Evolutionary conservation across 2,797 vertebrate genomes (phyloP).

Genomic region (Chloroceryle amazona): DNA sequence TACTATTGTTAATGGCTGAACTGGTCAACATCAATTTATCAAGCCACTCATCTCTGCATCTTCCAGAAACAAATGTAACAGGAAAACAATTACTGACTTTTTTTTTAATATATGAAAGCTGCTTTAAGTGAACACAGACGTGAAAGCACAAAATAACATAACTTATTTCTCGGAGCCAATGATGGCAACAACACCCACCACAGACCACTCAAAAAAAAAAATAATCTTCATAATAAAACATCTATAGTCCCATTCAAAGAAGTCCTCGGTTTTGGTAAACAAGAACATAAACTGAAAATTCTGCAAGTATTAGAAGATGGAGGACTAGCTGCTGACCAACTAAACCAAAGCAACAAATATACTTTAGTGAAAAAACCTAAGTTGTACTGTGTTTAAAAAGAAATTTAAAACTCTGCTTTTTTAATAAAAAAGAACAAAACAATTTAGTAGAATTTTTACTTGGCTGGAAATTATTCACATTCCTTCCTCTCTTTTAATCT

Average conservation of each 20-base stretch:
- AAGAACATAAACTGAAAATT: not conserved
- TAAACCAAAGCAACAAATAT: slow-evolving; percentile 21
- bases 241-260: not conserved
- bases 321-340: slow-evolving; percentile 57
- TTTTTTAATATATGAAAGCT: not conserved
- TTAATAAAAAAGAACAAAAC: slow-evolving; percentile 63
- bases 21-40: not conserved
- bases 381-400: slow-evolving; percentile 60
- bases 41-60: slow-evolving; percentile 3
- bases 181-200: not conserved
- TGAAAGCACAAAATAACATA: slow-evolving; percentile 1
- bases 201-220: not conserved
- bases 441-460: slow-evolving; percentile 22
- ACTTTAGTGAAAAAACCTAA: not conserved
- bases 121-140: slow-evolving; percentile 29
- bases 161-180: slow-evolving; percentile 36
- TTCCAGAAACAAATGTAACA: not conserved
- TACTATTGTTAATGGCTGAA: not conserved
- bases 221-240: not conserved
- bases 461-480: slow-evolving; percentile 1
- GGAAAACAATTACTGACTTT: not conserved
- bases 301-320: slow-evolving; percentile 19
- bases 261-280: slow-evolving; percentile 8
- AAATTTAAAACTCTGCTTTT: slow-evolving; percentile 46
- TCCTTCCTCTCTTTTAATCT: not conserved